Evolutionary conservation across 2,113 vertebrate species (phyloP).

Genomic region (Scartelaos histophorus): DNA sequence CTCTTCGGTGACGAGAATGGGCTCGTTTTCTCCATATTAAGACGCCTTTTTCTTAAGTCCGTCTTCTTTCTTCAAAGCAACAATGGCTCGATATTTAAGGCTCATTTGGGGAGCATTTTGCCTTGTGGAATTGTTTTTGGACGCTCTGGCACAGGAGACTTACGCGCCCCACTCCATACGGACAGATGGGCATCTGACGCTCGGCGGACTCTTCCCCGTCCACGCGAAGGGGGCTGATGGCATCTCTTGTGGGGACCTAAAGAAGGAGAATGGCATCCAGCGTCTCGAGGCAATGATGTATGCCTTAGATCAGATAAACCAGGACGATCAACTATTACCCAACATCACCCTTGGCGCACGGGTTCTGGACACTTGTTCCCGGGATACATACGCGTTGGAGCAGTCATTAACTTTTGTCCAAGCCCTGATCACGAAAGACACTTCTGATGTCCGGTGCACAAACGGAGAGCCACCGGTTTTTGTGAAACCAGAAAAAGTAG

Average conservation of each 20-base stretch:
- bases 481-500: constrained; percentile 96
- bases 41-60: constrained; percentile 25
- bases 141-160: constrained; percentile 87
- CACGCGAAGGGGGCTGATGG: constrained; percentile 85
- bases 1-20: constrained; percentile 60
- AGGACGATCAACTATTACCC: constrained; percentile 92
- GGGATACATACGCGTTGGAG: constrained; percentile 95
- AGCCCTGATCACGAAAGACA: constrained; percentile 97
- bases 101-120: constrained; percentile 73
- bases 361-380: constrained; percentile 95
- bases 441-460: constrained; percentile 96
- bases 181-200: constrained; percentile 93
- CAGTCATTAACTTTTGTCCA: constrained; percentile 98
- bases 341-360: constrained; percentile 94
- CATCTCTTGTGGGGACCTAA: constrained; percentile 90
- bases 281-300: constrained; percentile 98
- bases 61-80: constrained; percentile 45
- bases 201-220: constrained; percentile 95
- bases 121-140: constrained; percentile 66
- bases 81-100: constrained; percentile 64
- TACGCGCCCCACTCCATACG: constrained; percentile 95
- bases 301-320: constrained; percentile 96
- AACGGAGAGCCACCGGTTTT: constrained; percentile 96
- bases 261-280: constrained; percentile 95
- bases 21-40: constrained; percentile 33